These are phyloP conservation scores for Natator depressus DNA, from an alignment of 2,113 vertebrate species.

Conservation along the genomic window DNA sequence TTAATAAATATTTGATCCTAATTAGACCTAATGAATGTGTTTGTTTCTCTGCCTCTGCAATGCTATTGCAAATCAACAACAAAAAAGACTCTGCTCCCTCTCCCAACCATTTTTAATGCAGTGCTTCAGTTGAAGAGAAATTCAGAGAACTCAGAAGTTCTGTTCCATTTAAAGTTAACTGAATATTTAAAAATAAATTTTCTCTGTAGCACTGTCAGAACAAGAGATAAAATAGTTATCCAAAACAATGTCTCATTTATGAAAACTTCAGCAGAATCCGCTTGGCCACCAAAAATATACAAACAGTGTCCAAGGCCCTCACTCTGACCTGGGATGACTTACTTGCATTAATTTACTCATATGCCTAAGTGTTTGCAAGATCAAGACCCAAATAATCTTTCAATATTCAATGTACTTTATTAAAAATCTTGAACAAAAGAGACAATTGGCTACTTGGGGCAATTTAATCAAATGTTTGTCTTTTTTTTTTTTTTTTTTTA, in stretches of 20 bases:
- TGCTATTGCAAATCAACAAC: neutral
- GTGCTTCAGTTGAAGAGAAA: neutral
- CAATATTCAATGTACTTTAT: neutral
- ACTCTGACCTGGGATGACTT: neutral
- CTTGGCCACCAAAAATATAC: neutral
- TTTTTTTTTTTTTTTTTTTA: neutral
- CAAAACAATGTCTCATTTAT: neutral
- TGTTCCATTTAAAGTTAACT: slow-evolving; percentile 3
- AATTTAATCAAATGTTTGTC: neutral
- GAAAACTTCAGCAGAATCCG: neutral
- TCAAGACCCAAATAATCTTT: neutral
- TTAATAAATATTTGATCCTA: slow-evolving; percentile 78
- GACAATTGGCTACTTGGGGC: neutral
- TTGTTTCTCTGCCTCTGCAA: slow-evolving; percentile 26
- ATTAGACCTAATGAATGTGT: slow-evolving; percentile 77
- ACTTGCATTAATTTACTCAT: neutral
- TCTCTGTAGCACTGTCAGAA: neutral
- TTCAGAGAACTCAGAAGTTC: neutral
- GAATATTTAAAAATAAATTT: neutral
- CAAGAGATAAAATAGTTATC: neutral
- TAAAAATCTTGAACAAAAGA: neutral
- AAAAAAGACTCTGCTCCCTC: neutral
- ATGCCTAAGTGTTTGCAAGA: neutral
- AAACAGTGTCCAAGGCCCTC: neutral
- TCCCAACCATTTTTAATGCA: neutral